Base-by-base conservation (phyloP, 2,797 vertebrate species). In the Sebastes trivittatus region DNA sequence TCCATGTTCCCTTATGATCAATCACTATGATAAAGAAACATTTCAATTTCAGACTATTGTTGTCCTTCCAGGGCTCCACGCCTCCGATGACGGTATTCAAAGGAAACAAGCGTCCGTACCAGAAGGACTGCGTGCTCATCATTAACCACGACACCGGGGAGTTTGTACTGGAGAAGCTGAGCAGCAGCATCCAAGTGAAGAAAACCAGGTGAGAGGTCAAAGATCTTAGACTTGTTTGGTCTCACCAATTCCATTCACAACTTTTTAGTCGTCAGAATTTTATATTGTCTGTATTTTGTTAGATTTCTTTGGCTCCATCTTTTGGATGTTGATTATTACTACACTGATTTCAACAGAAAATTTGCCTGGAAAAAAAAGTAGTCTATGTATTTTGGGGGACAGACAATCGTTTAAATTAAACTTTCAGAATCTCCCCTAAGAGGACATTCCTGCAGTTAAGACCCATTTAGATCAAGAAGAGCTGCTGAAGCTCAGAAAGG, bases 31-130 rank as follows among this genome's bases (percentile, higher is more conserved):
- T 3, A 42, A 13, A 49, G 5, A 46, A 11, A 52, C 38, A 4
- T 14, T 30, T 54, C 2, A 29, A 1, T 34, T 60, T 52, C 18
- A 49, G 42, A 23, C 11, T 16, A 1, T 14, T 32, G 20, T 42
- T 49, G 11, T 80, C 25, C 80, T 36, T 73, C 1, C 80, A 99
- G 98, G 98, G 98, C 60, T 99, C 98, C 77, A 98, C 98, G 7
- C 98, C 98, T 80, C 98, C 98, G 9, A 98, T 98, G 98, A 99
- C 98, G 1, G 98, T 99, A 60, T 99, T 99, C 93, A 99, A 99
- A 95, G 98, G 98, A 84, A 99, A 99, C 94, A 99, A 99, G 92
- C 95, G 98, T 34, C 97, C 97, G 0, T 99, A 99, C 93, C 98
- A 99, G 95, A 99, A 99, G 92, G 98, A 99, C 93, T 99, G 98